Evolutionary conservation across 37 sponge, comb jelly and placozoan genomes (phyloP).

Genomic region (Hormiphora californensis): DNA sequence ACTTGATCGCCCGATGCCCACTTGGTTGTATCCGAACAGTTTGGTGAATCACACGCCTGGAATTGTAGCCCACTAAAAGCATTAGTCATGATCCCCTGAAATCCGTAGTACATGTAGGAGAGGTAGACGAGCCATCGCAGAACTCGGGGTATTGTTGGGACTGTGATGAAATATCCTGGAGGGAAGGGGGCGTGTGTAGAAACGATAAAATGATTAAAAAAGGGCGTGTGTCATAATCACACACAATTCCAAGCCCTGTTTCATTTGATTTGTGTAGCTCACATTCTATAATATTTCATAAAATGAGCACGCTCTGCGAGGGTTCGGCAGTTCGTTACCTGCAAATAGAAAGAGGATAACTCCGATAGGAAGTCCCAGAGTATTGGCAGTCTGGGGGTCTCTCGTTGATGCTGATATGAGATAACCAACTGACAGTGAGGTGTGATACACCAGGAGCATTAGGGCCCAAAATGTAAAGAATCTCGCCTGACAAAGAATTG

Average conservation of each 20-base stretch:
- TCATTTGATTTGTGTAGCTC: too few species aligned
- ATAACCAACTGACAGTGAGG: constrained; percentile 44
- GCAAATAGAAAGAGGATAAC: constrained; percentile 51
- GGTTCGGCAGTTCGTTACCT: too few species aligned
- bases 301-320: too few species aligned
- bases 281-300: too few species aligned
- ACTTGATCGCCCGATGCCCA: constrained; percentile 45
- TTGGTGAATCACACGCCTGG: too few species aligned
- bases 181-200: not conserved
- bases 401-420: constrained; percentile 1
- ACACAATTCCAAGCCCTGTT: too few species aligned
- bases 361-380: constrained; percentile 24
- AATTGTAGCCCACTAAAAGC: not conserved
- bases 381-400: constrained; percentile 2
- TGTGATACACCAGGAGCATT: constrained; percentile 50
- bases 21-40: constrained; percentile 5
- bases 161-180: constrained; percentile 44
- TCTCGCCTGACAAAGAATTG: not conserved
- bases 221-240: too few species aligned
- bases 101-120: constrained; percentile 52
- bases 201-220: too few species aligned
- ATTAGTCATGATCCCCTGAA: constrained; percentile 42
- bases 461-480: constrained; percentile 31
- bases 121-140: constrained; percentile 23
- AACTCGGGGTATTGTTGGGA: constrained; percentile 29